Evolutionary conservation across 2,113 vertebrate genomes (phyloP), one percentile per base, ranked within the genome.

Genomic region (Perognathus longimembris): DNA sequence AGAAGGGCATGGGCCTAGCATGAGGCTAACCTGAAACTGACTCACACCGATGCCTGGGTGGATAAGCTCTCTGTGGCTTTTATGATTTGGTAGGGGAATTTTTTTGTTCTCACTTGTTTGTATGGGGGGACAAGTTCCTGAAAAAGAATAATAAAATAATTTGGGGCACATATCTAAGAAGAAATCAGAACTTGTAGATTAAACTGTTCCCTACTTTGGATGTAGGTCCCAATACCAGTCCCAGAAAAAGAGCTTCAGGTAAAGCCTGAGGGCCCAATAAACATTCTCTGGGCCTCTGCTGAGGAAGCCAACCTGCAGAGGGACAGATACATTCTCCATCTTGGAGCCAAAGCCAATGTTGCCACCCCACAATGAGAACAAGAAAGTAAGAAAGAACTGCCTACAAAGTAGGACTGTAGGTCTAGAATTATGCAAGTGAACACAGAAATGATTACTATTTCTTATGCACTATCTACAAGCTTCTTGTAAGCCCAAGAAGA

Each of bases 391-490:
- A 75, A 92, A 70, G 17, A 61, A 76, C 7, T 78, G 28, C 63
- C 70, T 88, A 69, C 50, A 69, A 71, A 84, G 22, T 24, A 6
- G 30, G 6, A 50, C 21, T 84, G 90, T 57, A 92, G 71, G 50
- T 69, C 24, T 32, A 12, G 26, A 92, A 86, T 95, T 91, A 81
- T n/a, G 77, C 10, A 18, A 87, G 21, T 67, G 18, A 96, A 6
- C 32, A 64, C 18, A 81, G 57, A 87, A 70, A 28, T 36, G 34
- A 75, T 54, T 85, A 82, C 32, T 78, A 30, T 74, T 85, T 61
- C 69, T 85, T 78, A 71, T 61, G 54, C 28, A 94, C 73, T 83
- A 89, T 63, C 24, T 45, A 94, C 54, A 91, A 90, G 32, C 32
- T 54, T 4, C 50, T 54, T 1, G 22, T 89, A 86, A 96, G 28